phyloP scores from a whole-genome alignment of 2,113 vertebrate genomes.

The Ceratotherium simum region DNA sequence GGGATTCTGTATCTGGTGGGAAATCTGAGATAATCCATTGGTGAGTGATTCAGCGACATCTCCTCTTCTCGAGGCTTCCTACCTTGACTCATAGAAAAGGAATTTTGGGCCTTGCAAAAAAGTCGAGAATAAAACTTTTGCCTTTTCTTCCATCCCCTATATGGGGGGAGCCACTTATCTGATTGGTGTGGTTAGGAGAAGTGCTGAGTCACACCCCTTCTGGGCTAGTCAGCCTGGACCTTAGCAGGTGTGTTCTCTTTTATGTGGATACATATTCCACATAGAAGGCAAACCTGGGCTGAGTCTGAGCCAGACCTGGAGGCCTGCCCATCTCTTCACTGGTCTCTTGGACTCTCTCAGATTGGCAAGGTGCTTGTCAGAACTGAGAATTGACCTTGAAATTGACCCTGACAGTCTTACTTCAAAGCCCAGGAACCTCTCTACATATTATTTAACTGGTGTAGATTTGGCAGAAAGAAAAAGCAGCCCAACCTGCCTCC shows the following conservation, averaged over 20 bases:
- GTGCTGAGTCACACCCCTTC: not conserved
- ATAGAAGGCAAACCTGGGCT: not conserved
- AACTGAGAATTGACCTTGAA: not conserved
- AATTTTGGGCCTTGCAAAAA: not conserved
- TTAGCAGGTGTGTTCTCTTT: not conserved
- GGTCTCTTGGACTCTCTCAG: not conserved
- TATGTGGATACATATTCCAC: not conserved
- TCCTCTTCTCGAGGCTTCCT: not conserved
- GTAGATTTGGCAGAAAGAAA: not conserved
- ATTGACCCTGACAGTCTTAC: not conserved
- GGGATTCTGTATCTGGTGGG: not conserved
- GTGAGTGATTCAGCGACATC: not conserved
- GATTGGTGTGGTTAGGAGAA: not conserved
- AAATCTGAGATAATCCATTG: not conserved
- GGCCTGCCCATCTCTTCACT: not conserved
- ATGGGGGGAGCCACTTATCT: rapidly evolving
- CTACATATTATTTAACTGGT: not conserved
- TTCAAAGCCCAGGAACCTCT: not conserved
- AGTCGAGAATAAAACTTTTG: not conserved
- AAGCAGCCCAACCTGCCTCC: too few species aligned
- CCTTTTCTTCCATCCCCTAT: not conserved
- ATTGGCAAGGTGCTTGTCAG: not conserved
- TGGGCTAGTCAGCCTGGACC: not conserved
- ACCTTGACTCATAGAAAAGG: not conserved
- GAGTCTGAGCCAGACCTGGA: not conserved